Evolutionary conservation across 2,797 vertebrate genomes (phyloP), one percentile per base, ranked within the genome.

Genomic region (Limnodromus scolopaceus): DNA sequence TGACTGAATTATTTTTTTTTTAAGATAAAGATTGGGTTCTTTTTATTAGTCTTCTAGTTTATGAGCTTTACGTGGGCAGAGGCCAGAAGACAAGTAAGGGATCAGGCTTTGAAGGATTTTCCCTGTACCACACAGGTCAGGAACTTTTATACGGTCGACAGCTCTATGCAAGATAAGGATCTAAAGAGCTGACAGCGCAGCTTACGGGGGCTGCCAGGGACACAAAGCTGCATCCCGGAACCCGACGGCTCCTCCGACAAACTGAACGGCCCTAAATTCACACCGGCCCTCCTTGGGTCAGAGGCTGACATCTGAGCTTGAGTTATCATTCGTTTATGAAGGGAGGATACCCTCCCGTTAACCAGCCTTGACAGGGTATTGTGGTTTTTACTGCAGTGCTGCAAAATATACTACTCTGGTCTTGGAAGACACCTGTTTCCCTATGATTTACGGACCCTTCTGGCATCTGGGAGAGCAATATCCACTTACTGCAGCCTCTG

Each of bases 401-500:
- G 75, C 87, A 90, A 92, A 96, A 91, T 86, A 92, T 76, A 96
- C 77, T 45, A 65, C 83, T 78, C 55, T n/a, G 66, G 48, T 80
- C 61, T 92, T 57, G 71, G 91, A 96, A 94, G 92, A 81, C 92
- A 96, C 95, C 96, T 97, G 96, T 38, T 97, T 87, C 30, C 25
- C 39, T 84, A 48, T 93, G 95, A 97, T 97, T 96, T 95, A 97
- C 83, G 71, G 78, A 81, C 20, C 23, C 46, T 87, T 94, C 78
- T 76, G 82, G 92, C 84, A 96, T 87, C 61, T 61, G 87, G 65
- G n/a, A 78, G 63, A 97, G 84, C 22, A 83, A 70, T 81, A 92
- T 88, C 76, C 83, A 63, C 57, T 95, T 88, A 69, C 48, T 93
- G 85, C 43, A 89, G 82, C n/a, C 49, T 71, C 72, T 72, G 84